phyloP scores from a whole-genome alignment of 2,113 vertebrate species.

The Grammomys surdaster region DNA sequence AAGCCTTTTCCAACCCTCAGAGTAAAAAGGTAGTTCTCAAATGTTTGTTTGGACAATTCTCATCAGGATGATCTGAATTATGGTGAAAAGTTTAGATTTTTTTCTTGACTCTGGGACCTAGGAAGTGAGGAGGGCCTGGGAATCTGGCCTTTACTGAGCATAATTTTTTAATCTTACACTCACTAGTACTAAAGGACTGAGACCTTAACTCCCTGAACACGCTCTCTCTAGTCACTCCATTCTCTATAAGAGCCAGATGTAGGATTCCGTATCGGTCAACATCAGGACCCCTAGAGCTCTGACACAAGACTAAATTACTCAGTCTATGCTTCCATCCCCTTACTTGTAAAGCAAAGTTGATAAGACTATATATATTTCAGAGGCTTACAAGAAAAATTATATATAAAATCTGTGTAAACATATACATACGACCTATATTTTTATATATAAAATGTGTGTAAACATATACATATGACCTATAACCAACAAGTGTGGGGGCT shows the following conservation, averaged over 20 bases:
- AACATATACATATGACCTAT: neutral
- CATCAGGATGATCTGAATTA: neutral
- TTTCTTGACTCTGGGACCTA: neutral
- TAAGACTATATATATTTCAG: neutral
- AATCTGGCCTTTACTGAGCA: neutral
- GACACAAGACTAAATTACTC: neutral
- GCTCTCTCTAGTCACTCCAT: neutral
- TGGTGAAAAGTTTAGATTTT: neutral
- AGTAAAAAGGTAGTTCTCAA: neutral
- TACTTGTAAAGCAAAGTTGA: constrained; percentile 24
- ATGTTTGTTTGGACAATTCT: neutral
- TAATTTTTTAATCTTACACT: neutral
- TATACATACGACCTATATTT: neutral
- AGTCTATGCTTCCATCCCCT: constrained; percentile 4
- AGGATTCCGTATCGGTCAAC: neutral
- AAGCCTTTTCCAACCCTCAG: neutral
- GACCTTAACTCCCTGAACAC: neutral
- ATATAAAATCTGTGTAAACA: neutral
- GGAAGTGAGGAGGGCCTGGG: neutral
- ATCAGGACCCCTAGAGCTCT: neutral
- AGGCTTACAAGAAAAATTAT: constrained; percentile 16
- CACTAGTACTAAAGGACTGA: neutral
- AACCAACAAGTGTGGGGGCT: neutral
- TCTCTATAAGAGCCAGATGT: neutral
- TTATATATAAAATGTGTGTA: neutral